Evolutionary conservation across 2,888 invertebrate species (phyloP).

Genomic region (Diploptera punctata): DNA sequence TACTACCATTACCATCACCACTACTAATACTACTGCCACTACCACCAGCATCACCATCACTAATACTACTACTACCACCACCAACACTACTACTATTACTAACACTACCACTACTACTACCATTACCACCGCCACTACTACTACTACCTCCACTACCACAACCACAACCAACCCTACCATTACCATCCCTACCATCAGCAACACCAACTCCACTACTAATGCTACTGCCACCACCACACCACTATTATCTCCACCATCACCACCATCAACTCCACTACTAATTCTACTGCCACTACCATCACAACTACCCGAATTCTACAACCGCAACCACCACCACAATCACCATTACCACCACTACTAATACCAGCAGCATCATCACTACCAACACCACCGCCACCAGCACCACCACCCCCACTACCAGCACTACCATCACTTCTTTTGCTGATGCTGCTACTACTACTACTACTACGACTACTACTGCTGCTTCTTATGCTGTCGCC

Average conservation of each 20-base stretch:
- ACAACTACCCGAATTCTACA: slow-evolving; percentile 15
- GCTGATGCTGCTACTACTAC: no score
- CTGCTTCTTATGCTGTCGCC: no score
- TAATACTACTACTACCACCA: no score
- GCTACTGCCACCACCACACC: slow-evolving; percentile 16
- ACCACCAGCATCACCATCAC: no score
- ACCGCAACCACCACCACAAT: slow-evolving; percentile 6
- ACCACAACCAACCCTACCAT: slow-evolving; percentile 12
- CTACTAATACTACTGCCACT: no score
- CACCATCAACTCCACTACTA: not conserved
- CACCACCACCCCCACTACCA: no score
- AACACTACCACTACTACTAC: no score
- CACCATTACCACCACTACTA: not conserved
- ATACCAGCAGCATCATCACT: not conserved
- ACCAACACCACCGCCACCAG: not conserved
- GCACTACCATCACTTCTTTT: no score
- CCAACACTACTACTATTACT: no score
- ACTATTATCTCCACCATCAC: slow-evolving; percentile 11
- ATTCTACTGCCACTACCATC: slow-evolving; percentile 10
- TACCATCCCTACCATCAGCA: slow-evolving; percentile 7
- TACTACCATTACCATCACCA: not conserved
- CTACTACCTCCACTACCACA: not conserved
- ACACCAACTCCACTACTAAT: slow-evolving; percentile 6
- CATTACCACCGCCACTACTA: slow-evolving; percentile 2
- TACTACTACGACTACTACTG: no score